Evolutionary conservation across 2,888 invertebrate genomes (phyloP).

Genomic region (Hipparchia sbordonii): DNA sequence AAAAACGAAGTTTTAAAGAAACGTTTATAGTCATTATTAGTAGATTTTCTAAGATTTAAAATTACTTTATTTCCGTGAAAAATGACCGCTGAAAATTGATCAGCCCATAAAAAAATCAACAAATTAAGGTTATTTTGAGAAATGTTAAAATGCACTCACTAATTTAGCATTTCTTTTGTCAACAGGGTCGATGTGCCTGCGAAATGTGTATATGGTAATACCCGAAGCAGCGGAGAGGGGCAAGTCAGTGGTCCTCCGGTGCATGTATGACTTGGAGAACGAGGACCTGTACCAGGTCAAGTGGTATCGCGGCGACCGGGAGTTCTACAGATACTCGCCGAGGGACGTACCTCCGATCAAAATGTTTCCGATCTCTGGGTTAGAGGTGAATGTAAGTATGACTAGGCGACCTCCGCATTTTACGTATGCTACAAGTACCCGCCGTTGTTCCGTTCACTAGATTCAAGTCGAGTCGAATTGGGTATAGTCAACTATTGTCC

Average conservation of each 20-base stretch:
- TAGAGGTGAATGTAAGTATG: conserved; percentile 83
- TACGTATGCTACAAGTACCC: too few relatives aligned
- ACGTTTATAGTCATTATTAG: too few relatives aligned
- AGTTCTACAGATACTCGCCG: conserved; percentile 86
- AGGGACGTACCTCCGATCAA: conserved; percentile 85
- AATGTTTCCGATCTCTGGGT: conserved; percentile 84
- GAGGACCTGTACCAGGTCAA: conserved; percentile 87
- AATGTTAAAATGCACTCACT: neutral
- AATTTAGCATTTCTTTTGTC: conserved; percentile 16
- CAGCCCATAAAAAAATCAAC: too few relatives aligned
- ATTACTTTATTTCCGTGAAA: too few relatives aligned
- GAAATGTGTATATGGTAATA: conserved; percentile 85
- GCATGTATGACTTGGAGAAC: conserved; percentile 85
- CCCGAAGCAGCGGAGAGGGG: conserved; percentile 86
- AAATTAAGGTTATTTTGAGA: too few relatives aligned
- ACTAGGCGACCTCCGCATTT: too few relatives aligned
- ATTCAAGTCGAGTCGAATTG: too few relatives aligned
- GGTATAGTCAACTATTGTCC: too few relatives aligned
- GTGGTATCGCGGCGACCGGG: conserved; percentile 86
- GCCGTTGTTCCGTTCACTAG: too few relatives aligned
- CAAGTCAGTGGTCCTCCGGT: conserved; percentile 84
- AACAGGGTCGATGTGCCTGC: conserved; percentile 72
- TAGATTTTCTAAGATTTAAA: too few relatives aligned
- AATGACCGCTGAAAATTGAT: too few relatives aligned
- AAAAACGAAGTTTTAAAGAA: too few relatives aligned